Percentiles rank a stretch among this genome's conserved stretches.
Evolutionary conservation across 2,888 invertebrate species (phyloP).

Genomic region (Barypeithes pellucidus): DNA sequence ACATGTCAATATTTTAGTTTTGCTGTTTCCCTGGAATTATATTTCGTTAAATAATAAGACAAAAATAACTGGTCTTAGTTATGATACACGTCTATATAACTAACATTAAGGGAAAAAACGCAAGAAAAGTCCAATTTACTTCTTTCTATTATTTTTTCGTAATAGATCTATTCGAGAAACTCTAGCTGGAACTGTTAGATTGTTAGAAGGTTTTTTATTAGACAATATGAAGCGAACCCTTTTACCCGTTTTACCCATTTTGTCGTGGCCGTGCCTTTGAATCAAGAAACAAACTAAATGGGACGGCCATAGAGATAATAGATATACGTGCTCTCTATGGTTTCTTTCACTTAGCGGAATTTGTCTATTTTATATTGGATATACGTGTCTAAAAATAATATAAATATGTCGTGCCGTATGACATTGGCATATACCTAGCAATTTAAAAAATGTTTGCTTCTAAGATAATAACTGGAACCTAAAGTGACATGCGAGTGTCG

Average conservation of each 20-base stretch:
- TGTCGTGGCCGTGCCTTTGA: slow-evolving; percentile 7
- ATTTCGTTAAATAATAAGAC: no score
- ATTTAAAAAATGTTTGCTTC: no score
- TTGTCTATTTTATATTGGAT: slow-evolving; percentile 7
- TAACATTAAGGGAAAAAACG: no score
- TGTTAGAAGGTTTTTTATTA: slow-evolving; percentile 3
- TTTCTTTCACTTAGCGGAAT: slow-evolving; percentile 17
- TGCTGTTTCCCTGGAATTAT: no score
- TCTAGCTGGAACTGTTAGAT: background rate
- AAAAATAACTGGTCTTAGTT: no score
- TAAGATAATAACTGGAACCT: no score
- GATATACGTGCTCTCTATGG: slow-evolving; percentile 18
- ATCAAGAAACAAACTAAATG: slow-evolving; percentile 13
- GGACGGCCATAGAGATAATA: slow-evolving; percentile 10
- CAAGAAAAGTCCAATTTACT: background rate
- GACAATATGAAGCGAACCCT: slow-evolving; percentile 11
- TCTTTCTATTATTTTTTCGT: background rate
- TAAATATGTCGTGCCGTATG: no score
- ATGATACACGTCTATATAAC: no score
- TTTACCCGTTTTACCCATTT: background rate
- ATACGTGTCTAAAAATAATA: slow-evolving; percentile 9
- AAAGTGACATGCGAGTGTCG: no score
- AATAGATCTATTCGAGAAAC: background rate
- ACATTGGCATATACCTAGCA: no score
- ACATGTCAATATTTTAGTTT: no score